These are phyloP conservation scores for Crypturellus tataupa DNA, from an alignment of 2,797 vertebrate genomes.

Conservation along the genomic window DNA sequence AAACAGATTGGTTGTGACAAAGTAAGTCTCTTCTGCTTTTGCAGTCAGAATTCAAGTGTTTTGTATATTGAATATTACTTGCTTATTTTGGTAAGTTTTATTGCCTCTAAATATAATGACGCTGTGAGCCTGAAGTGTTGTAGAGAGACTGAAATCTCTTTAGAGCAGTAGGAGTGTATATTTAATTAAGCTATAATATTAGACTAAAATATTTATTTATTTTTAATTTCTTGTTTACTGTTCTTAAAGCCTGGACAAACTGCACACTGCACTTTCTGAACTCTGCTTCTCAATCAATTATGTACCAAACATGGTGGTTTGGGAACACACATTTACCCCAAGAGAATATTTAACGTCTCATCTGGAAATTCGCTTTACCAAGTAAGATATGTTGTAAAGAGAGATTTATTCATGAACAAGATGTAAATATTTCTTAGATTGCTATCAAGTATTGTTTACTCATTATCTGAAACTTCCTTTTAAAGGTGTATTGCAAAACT, in stretches of 20 bases:
- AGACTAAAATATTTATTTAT: neutral
- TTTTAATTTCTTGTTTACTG: constrained; percentile 19
- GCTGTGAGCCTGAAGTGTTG: neutral
- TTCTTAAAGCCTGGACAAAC: constrained; percentile 91
- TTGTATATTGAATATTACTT: neutral
- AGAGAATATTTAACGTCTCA: constrained; percentile 98
- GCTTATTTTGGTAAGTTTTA: neutral
- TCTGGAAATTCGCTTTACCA: constrained; percentile 99
- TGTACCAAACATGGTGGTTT: constrained; percentile 96
- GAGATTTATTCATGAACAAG: neutral
- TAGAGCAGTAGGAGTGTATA: neutral
- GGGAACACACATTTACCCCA: constrained; percentile 98
- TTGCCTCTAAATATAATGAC: neutral
- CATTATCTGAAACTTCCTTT: neutral
- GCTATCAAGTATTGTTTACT: neutral
- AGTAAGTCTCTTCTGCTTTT: constrained; percentile 77
- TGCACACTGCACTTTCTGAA: constrained; percentile 98
- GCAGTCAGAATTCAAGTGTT: neutral
- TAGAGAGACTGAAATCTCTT: neutral
- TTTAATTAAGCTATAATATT: neutral
- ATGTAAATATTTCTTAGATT: neutral
- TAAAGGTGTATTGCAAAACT: neutral
- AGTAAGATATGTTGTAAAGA: constrained; percentile 84
- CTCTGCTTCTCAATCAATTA: constrained; percentile 99
- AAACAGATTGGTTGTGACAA: constrained; percentile 90